phyloP scores from a whole-genome alignment of 2,113 vertebrate genomes.

The Philantomba maxwellii region DNA sequence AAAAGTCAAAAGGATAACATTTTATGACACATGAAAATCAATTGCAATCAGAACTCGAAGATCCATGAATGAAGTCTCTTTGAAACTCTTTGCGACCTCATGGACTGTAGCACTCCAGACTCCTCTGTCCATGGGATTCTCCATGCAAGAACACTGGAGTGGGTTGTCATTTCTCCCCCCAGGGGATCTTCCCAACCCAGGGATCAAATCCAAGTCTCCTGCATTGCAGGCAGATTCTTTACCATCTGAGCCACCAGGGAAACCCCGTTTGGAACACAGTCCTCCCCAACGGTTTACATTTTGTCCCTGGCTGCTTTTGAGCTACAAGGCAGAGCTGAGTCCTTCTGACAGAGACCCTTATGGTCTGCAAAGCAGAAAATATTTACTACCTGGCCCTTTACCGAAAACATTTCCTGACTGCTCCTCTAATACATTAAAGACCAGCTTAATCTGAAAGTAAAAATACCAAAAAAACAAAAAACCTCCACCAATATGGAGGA shows the following conservation, averaged over 20 bases:
- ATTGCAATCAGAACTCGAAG: background rate
- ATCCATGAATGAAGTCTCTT: background rate
- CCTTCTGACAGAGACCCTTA: background rate
- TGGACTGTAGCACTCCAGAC: background rate
- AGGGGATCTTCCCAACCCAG: background rate
- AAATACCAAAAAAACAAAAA: background rate
- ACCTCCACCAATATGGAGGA: background rate
- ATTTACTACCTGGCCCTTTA: background rate
- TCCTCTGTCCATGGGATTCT: background rate
- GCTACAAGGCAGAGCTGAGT: background rate
- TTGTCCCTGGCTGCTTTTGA: background rate
- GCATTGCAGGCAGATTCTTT: background rate
- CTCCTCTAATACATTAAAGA: background rate
- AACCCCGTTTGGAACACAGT: background rate
- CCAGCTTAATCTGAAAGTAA: background rate
- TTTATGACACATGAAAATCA: background rate
- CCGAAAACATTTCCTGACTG: background rate
- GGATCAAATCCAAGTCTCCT: background rate
- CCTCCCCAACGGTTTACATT: background rate
- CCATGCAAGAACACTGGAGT: background rate
- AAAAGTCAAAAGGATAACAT: background rate
- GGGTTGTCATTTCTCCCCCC: background rate
- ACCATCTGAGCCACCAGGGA: background rate
- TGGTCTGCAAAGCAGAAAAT: background rate
- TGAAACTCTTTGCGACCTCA: background rate